Evolutionary conservation across 2,113 vertebrate species (phyloP).

Genomic region (Oryzias melastigma): DNA sequence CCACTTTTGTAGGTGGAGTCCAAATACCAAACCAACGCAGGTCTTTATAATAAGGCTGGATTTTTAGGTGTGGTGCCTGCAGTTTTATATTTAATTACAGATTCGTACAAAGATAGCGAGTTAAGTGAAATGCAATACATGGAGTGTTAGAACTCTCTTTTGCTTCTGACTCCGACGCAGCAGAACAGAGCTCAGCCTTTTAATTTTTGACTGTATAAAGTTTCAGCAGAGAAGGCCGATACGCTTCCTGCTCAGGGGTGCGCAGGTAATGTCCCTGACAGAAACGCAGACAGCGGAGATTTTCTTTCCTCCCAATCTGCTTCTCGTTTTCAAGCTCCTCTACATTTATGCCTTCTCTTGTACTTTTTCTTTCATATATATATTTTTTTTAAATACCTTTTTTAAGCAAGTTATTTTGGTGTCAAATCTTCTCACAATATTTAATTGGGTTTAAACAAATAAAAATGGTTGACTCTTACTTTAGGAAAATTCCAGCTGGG

Average conservation of each 20-base stretch:
- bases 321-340: constrained; percentile 33
- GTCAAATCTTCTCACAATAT: constrained; percentile 67
- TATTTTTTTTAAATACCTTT: background rate
- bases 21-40: constrained; percentile 56
- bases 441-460: constrained; percentile 75
- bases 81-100: constrained; percentile 67
- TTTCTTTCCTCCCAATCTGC: constrained; percentile 16
- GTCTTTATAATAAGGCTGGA: constrained; percentile 63
- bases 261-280: constrained; percentile 23
- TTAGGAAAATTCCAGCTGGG: constrained; percentile 80
- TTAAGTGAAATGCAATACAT: constrained; percentile 61
- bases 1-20: constrained; percentile 53
- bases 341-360: background rate
- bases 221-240: constrained; percentile 39
- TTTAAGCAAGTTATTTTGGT: constrained; percentile 65
- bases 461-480: constrained; percentile 55
- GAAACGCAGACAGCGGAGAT: constrained; percentile 23
- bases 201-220: constrained; percentile 38
- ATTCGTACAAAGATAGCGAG: constrained; percentile 59
- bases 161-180: constrained; percentile 40
- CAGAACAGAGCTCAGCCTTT: constrained; percentile 39
- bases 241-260: constrained; percentile 28
- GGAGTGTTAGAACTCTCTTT: constrained; percentile 22
- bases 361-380: background rate
- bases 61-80: constrained; percentile 69